Percentiles rank a stretch among this genome's conserved stretches.
Conservation (phyloP, 2,888 invertebrate genomes). For the Schizaphis graminum region DNA sequence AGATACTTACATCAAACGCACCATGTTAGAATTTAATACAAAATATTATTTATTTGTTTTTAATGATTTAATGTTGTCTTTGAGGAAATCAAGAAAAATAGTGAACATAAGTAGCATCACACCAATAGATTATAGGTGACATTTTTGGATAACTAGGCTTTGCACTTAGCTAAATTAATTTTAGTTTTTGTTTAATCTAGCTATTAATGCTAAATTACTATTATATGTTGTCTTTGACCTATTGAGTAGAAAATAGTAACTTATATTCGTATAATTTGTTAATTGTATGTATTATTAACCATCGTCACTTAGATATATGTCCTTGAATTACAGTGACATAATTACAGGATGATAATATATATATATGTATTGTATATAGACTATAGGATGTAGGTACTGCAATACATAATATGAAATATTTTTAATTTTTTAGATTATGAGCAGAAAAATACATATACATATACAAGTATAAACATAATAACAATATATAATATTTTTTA, state of each 20-base stretch:
- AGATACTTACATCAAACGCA: background rate
- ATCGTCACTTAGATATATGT: background rate
- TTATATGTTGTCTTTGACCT: background rate
- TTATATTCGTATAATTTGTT: background rate
- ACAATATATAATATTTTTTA: background rate
- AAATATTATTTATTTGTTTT: background rate
- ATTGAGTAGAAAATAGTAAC: background rate
- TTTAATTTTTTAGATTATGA: background rate
- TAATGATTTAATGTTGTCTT: background rate
- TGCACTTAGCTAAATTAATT: background rate
- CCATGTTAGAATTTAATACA: background rate
- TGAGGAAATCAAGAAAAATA: background rate
- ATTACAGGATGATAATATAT: background rate
- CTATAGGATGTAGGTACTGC: background rate
- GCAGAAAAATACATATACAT: background rate
- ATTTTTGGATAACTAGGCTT: background rate
- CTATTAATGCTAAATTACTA: background rate
- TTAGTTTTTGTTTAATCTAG: background rate
- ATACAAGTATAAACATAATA: background rate
- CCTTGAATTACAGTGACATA: background rate
- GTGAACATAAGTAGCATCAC: background rate
- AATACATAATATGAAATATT: background rate
- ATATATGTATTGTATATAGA: background rate
- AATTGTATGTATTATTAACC: background rate
- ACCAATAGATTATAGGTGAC: background rate